A percentile compares a stretch with the other conserved stretches of the same genome.
These are phyloP conservation scores for Caenorhabditis sp. DNA, from an alignment of 2,888 invertebrate species.

Conservation along the genomic window DNA sequence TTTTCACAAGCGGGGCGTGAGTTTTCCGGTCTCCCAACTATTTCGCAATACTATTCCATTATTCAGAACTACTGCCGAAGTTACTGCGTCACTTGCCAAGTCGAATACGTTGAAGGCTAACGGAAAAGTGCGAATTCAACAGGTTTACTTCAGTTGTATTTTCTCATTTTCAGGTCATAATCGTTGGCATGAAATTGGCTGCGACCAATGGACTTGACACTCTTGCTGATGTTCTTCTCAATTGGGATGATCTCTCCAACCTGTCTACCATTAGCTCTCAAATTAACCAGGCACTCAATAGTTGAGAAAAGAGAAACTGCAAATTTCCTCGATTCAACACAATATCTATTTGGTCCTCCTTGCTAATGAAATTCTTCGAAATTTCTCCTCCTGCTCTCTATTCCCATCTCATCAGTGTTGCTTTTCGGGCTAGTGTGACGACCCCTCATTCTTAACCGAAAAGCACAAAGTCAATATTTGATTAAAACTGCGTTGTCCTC, in stretches of 20 bases:
- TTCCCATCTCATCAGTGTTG: conserved; percentile 8
- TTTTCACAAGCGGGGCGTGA: conserved; percentile 50
- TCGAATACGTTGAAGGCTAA: conserved; percentile 13
- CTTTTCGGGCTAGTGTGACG: conserved; percentile 14
- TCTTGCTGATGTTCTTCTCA: conserved; percentile 29
- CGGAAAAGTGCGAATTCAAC: conserved; percentile 28
- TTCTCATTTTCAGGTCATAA: conserved; percentile 31
- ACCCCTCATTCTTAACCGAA: conserved; percentile 39
- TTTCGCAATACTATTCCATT: background rate
- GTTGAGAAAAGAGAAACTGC: too few relatives aligned
- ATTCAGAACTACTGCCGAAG: conserved; percentile 31
- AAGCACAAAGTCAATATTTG: conserved; percentile 61
- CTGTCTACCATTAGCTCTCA: conserved; percentile 12
- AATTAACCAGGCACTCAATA: conserved; percentile 32
- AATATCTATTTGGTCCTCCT: background rate
- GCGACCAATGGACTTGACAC: background rate
- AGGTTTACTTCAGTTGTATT: background rate
- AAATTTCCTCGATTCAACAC: background rate
- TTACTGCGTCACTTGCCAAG: background rate
- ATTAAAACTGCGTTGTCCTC: conserved; percentile 38
- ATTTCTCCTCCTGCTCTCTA: conserved; percentile 3
- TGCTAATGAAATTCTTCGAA: conserved; percentile 13
- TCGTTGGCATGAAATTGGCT: conserved; percentile 25
- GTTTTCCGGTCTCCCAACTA: background rate
- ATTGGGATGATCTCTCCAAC: conserved; percentile 25